These are phyloP conservation scores for Pegoplata infirma DNA, from an alignment of 2,888 invertebrate genomes.

Conservation along the genomic window DNA sequence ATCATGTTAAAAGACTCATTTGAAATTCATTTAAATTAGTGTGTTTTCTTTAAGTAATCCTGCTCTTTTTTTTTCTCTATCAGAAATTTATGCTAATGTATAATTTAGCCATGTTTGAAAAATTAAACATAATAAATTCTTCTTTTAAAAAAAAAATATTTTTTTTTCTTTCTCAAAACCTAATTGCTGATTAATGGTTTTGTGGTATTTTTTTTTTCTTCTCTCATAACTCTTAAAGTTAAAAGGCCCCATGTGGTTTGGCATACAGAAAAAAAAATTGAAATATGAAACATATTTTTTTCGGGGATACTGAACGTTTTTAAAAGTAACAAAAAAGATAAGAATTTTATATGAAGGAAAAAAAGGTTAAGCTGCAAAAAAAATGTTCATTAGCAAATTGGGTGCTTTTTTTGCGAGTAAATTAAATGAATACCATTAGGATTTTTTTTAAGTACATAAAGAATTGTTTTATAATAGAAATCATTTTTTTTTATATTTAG, in stretches of 20 bases:
- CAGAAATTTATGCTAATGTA: not conserved
- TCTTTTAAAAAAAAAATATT: not conserved
- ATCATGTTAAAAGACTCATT: not conserved
- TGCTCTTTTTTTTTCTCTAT: not conserved
- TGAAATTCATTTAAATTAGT: slow-evolving; percentile 23
- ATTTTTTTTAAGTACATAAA: not conserved
- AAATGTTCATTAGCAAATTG: slow-evolving; percentile 43
- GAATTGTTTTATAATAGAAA: not conserved
- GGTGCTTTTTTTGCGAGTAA: not conserved
- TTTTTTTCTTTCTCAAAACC: not conserved
- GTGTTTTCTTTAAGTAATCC: not conserved
- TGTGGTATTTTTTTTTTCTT: slow-evolving; percentile 18
- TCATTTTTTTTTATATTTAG: too few relatives aligned
- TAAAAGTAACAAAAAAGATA: not conserved
- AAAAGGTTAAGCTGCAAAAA: not conserved
- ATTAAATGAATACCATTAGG: not conserved
- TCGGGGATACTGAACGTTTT: not conserved
- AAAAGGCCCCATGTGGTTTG: slow-evolving; percentile 53
- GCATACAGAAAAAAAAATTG: slow-evolving; percentile 12
- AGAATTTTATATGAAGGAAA: not conserved
- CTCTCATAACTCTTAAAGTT: slow-evolving; percentile 31
- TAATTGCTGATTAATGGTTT: slow-evolving; percentile 58
- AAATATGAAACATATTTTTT: slow-evolving; percentile 2
- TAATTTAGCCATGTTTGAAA: not conserved
- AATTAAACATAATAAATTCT: slow-evolving; percentile 8